Percentiles rank a stretch among this genome's conserved stretches.
Conservation (phyloP, 2,888 invertebrate species). For the Zhuqinia jingwanae region DNA sequence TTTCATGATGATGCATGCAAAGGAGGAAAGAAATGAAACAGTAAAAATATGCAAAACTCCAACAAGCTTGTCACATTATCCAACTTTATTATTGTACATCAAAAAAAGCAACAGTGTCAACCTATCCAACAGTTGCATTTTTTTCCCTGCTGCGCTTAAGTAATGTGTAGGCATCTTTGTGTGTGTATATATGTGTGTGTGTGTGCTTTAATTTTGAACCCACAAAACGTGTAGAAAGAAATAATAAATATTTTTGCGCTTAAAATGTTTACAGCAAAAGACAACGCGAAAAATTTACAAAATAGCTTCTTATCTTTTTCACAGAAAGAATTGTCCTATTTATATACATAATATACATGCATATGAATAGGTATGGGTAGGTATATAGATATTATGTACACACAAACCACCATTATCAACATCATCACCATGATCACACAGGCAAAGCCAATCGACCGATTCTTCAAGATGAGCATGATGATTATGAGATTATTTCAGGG, state of each 20-base stretch:
- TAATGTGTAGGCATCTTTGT: constrained; percentile 1
- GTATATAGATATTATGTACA: too few species aligned
- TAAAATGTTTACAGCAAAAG: constrained; percentile 24
- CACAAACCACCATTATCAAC: too few species aligned
- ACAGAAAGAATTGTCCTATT: background rate
- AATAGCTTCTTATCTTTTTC: background rate
- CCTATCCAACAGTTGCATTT: background rate
- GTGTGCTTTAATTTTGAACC: background rate
- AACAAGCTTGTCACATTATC: constrained; percentile 55
- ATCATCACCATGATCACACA: too few species aligned
- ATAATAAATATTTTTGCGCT: constrained; percentile 50
- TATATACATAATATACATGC: too few species aligned
- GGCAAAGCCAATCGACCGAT: too few species aligned
- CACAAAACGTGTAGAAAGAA: constrained; percentile 17
- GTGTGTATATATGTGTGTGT: too few species aligned
- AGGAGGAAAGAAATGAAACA: constrained; percentile 18
- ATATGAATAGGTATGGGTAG: too few species aligned
- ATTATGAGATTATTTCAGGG: constrained; percentile 58
- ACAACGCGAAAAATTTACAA: constrained; percentile 18
- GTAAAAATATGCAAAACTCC: constrained; percentile 46
- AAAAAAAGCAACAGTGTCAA: constrained; percentile 1
- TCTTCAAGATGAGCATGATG: background rate
- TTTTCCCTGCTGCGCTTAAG: background rate
- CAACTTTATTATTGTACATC: constrained; percentile 52
- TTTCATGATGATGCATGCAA: constrained; percentile 24